Evolutionary conservation across 53 echinoderm and acorn worm species (phyloP), one percentile per base, ranked within the genome.

Genomic region (Echinarachnius parma): DNA sequence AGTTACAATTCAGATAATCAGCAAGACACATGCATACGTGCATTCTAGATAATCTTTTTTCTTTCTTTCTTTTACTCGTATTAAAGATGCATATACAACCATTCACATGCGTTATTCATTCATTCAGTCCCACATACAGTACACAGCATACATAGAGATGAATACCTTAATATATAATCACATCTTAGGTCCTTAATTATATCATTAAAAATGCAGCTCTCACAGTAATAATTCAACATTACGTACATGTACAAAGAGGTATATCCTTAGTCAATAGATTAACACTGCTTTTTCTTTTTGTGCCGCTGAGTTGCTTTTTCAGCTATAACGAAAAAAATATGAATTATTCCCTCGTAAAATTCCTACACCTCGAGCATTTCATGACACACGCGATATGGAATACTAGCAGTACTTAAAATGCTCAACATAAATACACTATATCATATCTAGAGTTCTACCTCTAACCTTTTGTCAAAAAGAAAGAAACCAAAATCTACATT

Each of bases 201-300:
- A n/a, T n/a, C n/a, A 13, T 68, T 68, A 68, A 68, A 68, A 68
- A 68, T 68, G 68, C 68, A 68, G 68, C 68, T 68, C 49, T 68
- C 29, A 50, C 52, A 32, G 68, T 68, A 68, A 52, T 68, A 68
- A n/a, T 65, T 65, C 44, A 35, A 56, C 36, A 36, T 25, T 65
- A n/a, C n/a, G n/a, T n/a, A n/a, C n/a, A n/a, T n/a, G n/a, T 65
- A 65, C 65, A 65, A 11, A 68, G 68, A 68, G 68, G 68, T 68
- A 68, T 68, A 68, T 68, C 50, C 68, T 68, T 68, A 68, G 42
- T 13, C 7, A 39, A 39, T 15, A 66, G 52, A 35, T 52, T 50
- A 31, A 50, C 68, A 68, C 52, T 48, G 31, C 49, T 37, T 50
- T 32, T 50, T 68, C 11, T 19, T 61, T n/a, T 68, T 68, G 68